phyloP scores from a whole-genome alignment of 2,797 vertebrate species.

The Spinus pinus region DNA sequence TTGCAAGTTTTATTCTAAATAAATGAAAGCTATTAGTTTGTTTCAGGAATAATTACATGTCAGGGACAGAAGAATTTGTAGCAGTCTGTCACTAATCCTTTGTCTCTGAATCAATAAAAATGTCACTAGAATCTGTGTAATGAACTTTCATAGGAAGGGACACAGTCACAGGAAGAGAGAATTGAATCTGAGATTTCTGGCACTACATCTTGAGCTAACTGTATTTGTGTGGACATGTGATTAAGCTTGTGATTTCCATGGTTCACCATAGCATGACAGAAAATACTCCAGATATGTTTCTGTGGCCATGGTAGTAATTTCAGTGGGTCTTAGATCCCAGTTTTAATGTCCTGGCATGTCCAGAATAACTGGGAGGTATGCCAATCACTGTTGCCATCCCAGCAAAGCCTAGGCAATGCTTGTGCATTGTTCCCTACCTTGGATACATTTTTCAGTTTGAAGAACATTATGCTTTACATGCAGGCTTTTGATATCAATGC shows the following conservation, averaged over 20 bases:
- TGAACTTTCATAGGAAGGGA: background rate
- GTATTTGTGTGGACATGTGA: background rate
- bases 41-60: conserved; percentile 3
- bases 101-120: conserved; percentile 42
- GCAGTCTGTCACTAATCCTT: background rate
- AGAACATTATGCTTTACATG: accelerated
- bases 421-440: background rate
- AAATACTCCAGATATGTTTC: background rate
- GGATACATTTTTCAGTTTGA: background rate
- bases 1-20: conserved; percentile 15
- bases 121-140: background rate
- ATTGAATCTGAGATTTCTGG: background rate
- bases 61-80: conserved; percentile 21
- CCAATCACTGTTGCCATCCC: background rate
- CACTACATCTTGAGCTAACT: background rate
- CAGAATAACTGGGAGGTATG: background rate
- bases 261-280: background rate
- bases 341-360: background rate
- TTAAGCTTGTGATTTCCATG: background rate
- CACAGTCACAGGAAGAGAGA: background rate
- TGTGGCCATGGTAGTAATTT: background rate
- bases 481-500: background rate
- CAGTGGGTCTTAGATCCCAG: background rate
- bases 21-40: conserved; percentile 34
- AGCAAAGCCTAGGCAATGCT: background rate